Evolutionary conservation across 2,888 invertebrate species (phyloP).

Genomic region (Escarpia spicata): DNA sequence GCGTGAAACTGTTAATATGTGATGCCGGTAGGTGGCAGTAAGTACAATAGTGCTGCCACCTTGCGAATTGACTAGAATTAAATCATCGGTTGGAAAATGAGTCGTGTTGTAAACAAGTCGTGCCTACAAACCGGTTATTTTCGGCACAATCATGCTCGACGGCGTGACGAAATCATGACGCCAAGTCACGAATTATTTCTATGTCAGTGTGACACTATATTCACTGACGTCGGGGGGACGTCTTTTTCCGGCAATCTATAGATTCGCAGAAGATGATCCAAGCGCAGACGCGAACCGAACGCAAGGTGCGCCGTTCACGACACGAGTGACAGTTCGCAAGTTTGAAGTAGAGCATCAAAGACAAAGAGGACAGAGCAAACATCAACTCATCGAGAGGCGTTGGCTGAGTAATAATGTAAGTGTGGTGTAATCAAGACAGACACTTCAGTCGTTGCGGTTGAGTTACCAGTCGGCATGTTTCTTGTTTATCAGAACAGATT

Average conservation of each 20-base stretch:
- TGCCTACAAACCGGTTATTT: background rate
- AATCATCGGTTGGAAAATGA: background rate
- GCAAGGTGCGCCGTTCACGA: background rate
- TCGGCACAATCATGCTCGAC: background rate
- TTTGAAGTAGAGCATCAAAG: background rate
- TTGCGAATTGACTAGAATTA: background rate
- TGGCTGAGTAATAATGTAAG: background rate
- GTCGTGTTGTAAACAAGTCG: background rate
- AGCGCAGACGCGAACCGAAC: background rate
- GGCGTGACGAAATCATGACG: conserved; percentile 4
- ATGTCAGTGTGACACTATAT: background rate
- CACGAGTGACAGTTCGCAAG: background rate
- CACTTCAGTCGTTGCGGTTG: background rate
- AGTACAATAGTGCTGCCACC: background rate
- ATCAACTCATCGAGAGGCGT: background rate
- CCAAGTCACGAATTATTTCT: background rate
- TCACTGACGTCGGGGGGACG: background rate
- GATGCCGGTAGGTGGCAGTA: background rate
- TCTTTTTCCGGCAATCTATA: background rate
- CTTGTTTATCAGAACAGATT: too few species aligned
- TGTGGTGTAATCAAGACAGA: background rate
- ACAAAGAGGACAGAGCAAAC: background rate
- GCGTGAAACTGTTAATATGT: background rate
- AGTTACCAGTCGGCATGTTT: background rate
- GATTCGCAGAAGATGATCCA: background rate